These are phyloP conservation scores for Centropristis striata DNA, from an alignment of 2,113 vertebrate genomes.

Conservation along the genomic window DNA sequence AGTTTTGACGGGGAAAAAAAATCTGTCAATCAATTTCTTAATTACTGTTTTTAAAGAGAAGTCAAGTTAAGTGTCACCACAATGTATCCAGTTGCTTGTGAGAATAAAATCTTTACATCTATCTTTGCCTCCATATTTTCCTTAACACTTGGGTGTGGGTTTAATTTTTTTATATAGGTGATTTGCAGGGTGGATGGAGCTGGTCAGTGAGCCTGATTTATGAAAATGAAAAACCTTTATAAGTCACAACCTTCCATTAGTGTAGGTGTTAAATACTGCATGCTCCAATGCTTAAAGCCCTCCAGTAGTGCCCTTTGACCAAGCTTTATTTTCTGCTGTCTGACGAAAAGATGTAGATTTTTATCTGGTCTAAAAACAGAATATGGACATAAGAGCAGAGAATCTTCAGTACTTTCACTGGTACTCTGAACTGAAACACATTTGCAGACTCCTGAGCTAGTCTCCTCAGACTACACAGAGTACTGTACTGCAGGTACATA, in stretches of 20 bases:
- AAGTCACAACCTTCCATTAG: background rate
- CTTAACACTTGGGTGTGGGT: background rate
- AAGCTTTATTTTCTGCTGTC: too few relatives aligned
- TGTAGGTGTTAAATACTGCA: background rate
- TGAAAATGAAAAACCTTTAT: background rate
- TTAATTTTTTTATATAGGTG: background rate
- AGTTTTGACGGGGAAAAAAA: background rate
- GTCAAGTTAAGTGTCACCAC: background rate
- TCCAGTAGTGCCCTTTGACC: background rate
- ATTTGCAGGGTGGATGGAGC: slow-evolving; percentile 1
- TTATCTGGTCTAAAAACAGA: background rate
- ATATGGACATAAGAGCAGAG: background rate
- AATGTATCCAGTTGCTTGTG: background rate
- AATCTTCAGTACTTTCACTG: slow-evolving; percentile 6
- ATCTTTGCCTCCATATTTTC: background rate
- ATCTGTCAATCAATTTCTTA: too few relatives aligned
- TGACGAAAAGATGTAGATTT: background rate
- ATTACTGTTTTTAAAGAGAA: background rate
- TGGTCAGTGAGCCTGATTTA: background rate
- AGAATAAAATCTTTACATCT: background rate
- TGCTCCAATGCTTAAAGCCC: background rate
- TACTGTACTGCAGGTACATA: slow-evolving; percentile 14
- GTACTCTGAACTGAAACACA: slow-evolving; percentile 11
- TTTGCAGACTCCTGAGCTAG: slow-evolving; percentile 25
- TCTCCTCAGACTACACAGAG: slow-evolving; percentile 34